phyloP scores from a whole-genome alignment of 2,797 vertebrate genomes.

The Ibycter americanus region DNA sequence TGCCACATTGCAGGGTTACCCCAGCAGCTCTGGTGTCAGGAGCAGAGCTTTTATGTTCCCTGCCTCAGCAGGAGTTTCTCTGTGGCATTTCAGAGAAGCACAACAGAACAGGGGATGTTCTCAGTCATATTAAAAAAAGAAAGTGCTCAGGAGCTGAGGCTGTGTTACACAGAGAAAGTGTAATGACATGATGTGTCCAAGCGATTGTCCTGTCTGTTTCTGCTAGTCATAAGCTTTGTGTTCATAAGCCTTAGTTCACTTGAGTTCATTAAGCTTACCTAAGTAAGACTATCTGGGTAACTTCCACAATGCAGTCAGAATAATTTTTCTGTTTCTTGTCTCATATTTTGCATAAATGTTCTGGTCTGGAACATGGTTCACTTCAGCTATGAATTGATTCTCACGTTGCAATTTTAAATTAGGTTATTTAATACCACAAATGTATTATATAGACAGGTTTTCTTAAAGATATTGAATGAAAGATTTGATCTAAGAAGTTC shows the following conservation, averaged over 20 bases:
- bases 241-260: not conserved
- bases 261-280: not conserved
- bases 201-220: not conserved
- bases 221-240: not conserved
- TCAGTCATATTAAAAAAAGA: not conserved
- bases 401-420: not conserved
- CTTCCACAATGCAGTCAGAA: not conserved
- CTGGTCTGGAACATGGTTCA: not conserved
- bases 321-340: not conserved
- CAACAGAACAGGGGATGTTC: not conserved
- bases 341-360: not conserved
- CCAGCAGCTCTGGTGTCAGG: not conserved
- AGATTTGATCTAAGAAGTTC: not conserved
- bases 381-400: not conserved
- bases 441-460: not conserved
- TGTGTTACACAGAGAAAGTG: not conserved
- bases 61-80: not conserved
- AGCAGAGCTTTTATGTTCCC: not conserved
- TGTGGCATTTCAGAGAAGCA: not conserved
- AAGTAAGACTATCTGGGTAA: rapidly evolving
- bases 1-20: not conserved
- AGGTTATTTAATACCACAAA: not conserved
- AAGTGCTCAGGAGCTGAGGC: not conserved
- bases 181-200: not conserved
- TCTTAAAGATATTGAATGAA: not conserved